Percentiles rank a stretch among this genome's conserved stretches.
Conservation (phyloP, 2,113 vertebrate species). For the Talpa occidentalis region DNA sequence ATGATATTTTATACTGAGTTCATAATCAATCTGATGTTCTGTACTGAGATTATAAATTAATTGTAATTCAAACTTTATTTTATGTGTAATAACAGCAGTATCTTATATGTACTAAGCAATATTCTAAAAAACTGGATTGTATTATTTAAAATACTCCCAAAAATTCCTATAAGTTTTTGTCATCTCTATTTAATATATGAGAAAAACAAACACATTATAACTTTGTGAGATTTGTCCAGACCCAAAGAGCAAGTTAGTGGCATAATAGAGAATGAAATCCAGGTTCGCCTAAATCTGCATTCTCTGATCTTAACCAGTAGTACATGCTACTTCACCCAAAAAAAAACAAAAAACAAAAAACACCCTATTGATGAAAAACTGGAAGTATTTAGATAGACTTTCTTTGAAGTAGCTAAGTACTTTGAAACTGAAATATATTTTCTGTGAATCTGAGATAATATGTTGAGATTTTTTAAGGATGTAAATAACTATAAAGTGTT, state of each 20-base stretch:
- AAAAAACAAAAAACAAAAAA: too few species aligned
- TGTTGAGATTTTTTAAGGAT: background rate
- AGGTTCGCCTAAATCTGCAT: background rate
- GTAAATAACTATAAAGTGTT: slow-evolving; percentile 18
- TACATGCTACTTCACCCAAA: background rate
- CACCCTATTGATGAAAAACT: background rate
- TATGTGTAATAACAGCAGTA: slow-evolving; percentile 53
- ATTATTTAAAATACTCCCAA: background rate
- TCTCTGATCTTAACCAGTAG: background rate
- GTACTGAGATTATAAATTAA: background rate
- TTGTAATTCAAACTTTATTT: slow-evolving; percentile 64
- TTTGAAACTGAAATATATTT: slow-evolving; percentile 68
- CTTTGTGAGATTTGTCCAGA: background rate
- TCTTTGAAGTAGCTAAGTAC: slow-evolving; percentile 71
- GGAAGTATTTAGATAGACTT: background rate
- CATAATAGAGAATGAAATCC: background rate
- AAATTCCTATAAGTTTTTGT: background rate
- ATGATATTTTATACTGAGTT: background rate
- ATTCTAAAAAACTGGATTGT: background rate
- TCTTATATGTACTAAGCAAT: slow-evolving; percentile 63
- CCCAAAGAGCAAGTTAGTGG: background rate
- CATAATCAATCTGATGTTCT: background rate
- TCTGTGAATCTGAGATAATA: slow-evolving; percentile 40
- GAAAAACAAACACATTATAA: slow-evolving; percentile 10
- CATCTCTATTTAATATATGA: slow-evolving; percentile 3